A percentile compares a stretch with the other conserved stretches of the same genome.
Conservation (phyloP, 1,140 invertebrate species). For the Ceratoteleas bidentatus region DNA sequence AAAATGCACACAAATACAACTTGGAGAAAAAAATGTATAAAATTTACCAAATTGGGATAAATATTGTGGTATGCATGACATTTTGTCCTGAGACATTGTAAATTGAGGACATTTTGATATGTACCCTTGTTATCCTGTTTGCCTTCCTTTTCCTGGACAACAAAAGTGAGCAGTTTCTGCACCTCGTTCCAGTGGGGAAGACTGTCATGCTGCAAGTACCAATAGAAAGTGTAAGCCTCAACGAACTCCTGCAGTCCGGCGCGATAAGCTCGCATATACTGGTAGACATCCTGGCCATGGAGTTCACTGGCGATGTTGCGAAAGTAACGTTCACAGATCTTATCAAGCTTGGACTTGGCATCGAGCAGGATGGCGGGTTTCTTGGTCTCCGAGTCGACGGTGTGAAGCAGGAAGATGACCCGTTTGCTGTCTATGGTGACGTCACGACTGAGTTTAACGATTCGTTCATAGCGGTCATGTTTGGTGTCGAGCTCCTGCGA, state of each 20-base stretch:
- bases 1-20: no score
- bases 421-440: slow-evolving; percentile 96
- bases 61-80: no score
- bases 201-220: slow-evolving; percentile 83
- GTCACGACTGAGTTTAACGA: slow-evolving; percentile 92
- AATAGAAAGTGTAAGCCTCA: slow-evolving; percentile 90
- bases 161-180: slow-evolving; percentile 78
- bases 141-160: slow-evolving; percentile 26
- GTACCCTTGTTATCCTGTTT: neutral
- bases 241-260: slow-evolving; percentile 93
- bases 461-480: slow-evolving; percentile 92
- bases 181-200: slow-evolving; percentile 80
- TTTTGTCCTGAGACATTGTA: no score
- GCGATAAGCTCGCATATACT: slow-evolving; percentile 89
- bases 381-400: slow-evolving; percentile 85
- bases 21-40: no score
- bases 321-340: slow-evolving; percentile 84
- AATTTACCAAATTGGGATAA: no score
- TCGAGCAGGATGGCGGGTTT: slow-evolving; percentile 83
- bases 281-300: slow-evolving; percentile 86
- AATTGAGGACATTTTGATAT: no score
- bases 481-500: slow-evolving; percentile 88
- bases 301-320: slow-evolving; percentile 88
- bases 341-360: slow-evolving; percentile 85
- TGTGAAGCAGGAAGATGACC: slow-evolving; percentile 93